Base-by-base conservation (phyloP, 2,888 invertebrate species). In the Noctua janthina region DNA sequence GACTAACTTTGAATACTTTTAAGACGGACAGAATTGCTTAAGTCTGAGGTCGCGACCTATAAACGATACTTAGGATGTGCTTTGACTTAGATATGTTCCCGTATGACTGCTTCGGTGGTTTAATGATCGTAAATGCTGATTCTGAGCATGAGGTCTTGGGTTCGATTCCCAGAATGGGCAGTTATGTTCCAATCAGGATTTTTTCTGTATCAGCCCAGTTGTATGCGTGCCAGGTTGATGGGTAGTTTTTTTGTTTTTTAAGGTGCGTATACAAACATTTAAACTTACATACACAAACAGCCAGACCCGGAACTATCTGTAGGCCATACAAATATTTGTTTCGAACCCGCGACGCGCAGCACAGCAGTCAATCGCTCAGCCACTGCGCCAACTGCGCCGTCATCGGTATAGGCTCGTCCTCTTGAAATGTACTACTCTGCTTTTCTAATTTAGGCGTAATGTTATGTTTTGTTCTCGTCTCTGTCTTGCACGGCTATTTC, bases 1-100 rank as follows among this genome's bases (percentile, higher is more conserved):
- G 62, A 66, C 8, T 13, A 70, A 85, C 67, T 74, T 72, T 39
- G 68, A 7, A 59, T 76, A 77, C 62, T 69, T 78, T 68, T 35
- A 66, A 74, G 66, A 71, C 29, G 75, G 59, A 77, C 88, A 72
- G 67, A 79, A 74, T 71, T 67, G 51, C n/a, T 70, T 23, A 76
- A 85, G 76, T 67, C 69, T 73, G 5, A 62, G 62, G 29, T 62
- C 62, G 17, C 5, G 62, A 62, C 62, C 29, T 62, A 29, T 62
- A 35, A 17, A 62, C 29, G 62, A 35, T 62, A 17, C 29, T 17
- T 62, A 62, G 17, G 1, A 62, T 62, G 15, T 62, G 15, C 2
- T 62, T 15, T 62, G 62, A 62, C 17, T 7, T 62, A n/a, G 17
- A 62, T 62, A 62, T 62, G 29, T 62, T 62, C 15, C 15, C 29